Percentiles rank a stretch among this genome's conserved stretches.
Conservation (phyloP, 2,113 vertebrate genomes). For the Engystomops pustulosus region DNA sequence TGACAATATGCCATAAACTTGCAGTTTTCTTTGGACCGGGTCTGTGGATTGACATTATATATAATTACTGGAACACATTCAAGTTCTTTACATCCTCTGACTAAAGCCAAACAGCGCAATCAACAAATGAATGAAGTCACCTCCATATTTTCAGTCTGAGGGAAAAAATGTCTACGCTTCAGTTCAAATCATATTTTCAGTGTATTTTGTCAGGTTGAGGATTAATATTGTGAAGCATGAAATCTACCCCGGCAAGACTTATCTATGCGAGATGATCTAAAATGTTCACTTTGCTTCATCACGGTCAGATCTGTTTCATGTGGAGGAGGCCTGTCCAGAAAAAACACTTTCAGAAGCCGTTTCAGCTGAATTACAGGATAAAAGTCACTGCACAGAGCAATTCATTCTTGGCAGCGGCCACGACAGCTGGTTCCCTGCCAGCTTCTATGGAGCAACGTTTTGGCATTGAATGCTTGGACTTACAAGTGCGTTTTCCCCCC, state of each 20-base stretch:
- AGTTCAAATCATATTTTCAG: constrained; percentile 18
- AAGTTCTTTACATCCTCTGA: constrained; percentile 54
- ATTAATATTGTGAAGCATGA: constrained; percentile 46
- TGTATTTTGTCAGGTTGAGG: constrained; percentile 28
- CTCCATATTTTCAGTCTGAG: constrained; percentile 14
- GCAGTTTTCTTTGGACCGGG: constrained; percentile 45
- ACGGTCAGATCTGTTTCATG: constrained; percentile 52
- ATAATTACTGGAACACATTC: constrained; percentile 56
- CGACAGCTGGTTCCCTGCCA: constrained; percentile 41
- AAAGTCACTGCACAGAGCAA: constrained; percentile 54
- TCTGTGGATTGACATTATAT: constrained; percentile 48
- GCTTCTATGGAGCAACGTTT: constrained; percentile 53
- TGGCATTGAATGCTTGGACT: constrained; percentile 48
- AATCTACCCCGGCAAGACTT: constrained; percentile 41
- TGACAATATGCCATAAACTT: constrained; percentile 30
- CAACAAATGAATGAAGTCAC: constrained; percentile 55
- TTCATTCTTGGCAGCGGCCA: constrained; percentile 48
- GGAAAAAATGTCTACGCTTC: constrained; percentile 32
- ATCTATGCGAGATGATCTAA: constrained; percentile 52
- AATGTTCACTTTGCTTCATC: constrained; percentile 51
- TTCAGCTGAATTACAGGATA: constrained; percentile 53
- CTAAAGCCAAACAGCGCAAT: constrained; percentile 46
- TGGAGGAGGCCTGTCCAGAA: constrained; percentile 40
- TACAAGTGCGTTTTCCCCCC: constrained; percentile 49
- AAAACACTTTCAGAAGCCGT: constrained; percentile 58